Base-by-base conservation (phyloP, 92 coral and sea anemone genomes). In the Umimayanthus chanpuru region DNA sequence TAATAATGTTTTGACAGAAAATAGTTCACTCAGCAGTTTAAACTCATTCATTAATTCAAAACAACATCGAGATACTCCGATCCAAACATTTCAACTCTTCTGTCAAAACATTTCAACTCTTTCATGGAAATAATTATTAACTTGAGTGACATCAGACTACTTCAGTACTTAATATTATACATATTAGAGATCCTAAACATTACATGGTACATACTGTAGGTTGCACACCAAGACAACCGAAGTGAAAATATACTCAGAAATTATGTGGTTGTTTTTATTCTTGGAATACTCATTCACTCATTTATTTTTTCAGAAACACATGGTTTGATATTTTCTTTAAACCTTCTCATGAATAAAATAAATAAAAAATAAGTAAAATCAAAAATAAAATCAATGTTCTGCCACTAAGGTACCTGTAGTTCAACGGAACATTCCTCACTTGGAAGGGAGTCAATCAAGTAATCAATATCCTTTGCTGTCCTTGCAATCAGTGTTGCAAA, bases 351-450 rank as follows among this genome's bases (percentile, higher is more conserved):
- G 36, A 49, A 26, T 32, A 32, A 32, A 32, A 32, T 32, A 32
- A 32, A 32, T 32, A 32, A 32, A 32, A 32, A 32, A 32, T 32
- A 32, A 32, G 36, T 32, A 32, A 32, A 32, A 32, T 32, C 36
- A 32, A 32, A 32, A 32, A 11, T 47, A 47, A 47, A 47, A 47
- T 1, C 11, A 9, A 47, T 47, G 1, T 47, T 9, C 18, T 23
- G 25, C 38, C 29, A 32, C 36, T 32, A 32, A 25, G 64, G 55
- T 88, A 97, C 99, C 94, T 97, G 99, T 82, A 97, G 87, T 80
- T 96, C 97, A 74, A 94, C 91, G 1, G 99, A 97, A 56, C 99
- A 97, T 47, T 97, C 98, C 80, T 95, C 96, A 90, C 98, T 97
- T 77, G 99, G 99, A 12, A 97, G 86, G 21, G 99, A 95, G 79